A percentile compares a stretch with the other conserved stretches of the same genome.
phyloP scores from a whole-genome alignment of 2,888 invertebrate species.

The Pammene fasciana region DNA sequence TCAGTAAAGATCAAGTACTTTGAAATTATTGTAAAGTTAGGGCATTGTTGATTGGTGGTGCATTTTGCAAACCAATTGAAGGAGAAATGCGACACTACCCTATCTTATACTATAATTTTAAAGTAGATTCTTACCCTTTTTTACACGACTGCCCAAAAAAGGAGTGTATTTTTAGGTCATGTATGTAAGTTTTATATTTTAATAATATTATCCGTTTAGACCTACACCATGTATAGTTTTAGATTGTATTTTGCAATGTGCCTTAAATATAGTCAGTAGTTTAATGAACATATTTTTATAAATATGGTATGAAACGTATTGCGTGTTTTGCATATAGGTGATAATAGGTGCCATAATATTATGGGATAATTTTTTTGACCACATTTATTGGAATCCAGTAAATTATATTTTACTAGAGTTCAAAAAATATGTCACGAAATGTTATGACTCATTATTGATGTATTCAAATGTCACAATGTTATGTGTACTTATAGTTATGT shows the following conservation, averaged over 20 bases:
- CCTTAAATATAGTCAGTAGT: conserved; percentile 36
- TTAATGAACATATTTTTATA: conserved; percentile 20
- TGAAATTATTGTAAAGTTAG: too few relatives aligned
- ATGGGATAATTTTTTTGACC: conserved; percentile 17
- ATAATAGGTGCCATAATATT: conserved; percentile 38
- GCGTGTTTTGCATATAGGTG: conserved; percentile 25
- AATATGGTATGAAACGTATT: conserved; percentile 18
- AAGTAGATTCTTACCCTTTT: too few relatives aligned
- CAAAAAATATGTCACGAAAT: conserved; percentile 23
- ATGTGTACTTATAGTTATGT: conserved; percentile 30
- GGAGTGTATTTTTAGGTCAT: too few relatives aligned
- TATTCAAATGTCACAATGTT: conserved; percentile 35
- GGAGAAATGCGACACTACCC: too few relatives aligned
- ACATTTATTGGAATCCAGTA: conserved; percentile 22
- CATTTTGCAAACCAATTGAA: too few relatives aligned
- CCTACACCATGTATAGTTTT: conserved; percentile 11
- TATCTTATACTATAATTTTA: too few relatives aligned
- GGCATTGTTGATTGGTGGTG: too few relatives aligned
- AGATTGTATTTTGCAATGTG: conserved; percentile 30
- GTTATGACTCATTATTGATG: conserved; percentile 31
- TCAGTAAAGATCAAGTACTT: too few relatives aligned
- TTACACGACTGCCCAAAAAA: too few relatives aligned
- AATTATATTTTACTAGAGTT: conserved; percentile 5
- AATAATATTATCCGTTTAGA: background rate
- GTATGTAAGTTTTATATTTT: background rate